Evolutionary conservation across 2,113 vertebrate species (phyloP), one percentile per base, ranked within the genome.

Genomic region (Probosciger aterrimus): DNA sequence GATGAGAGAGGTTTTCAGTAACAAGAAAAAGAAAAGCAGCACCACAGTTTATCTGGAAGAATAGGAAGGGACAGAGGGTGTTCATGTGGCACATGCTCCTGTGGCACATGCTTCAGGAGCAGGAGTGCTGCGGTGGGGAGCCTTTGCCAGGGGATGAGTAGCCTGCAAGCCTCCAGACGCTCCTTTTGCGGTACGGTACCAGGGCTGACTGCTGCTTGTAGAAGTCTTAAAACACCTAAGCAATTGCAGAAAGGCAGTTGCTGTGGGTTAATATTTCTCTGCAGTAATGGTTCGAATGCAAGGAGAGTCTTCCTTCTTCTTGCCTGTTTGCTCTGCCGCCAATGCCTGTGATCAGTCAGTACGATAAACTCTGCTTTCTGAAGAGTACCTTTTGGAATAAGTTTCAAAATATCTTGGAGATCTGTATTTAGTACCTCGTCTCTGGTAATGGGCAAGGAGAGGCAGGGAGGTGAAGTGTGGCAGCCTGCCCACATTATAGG

Each of bases 31-130:
- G 20, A 27, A 47, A 74, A 79, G 39, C 13, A 22, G 35, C 8
- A 13, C 25, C 0, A 0, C 27, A 22, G 3, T 9, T 75, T 43
- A 9, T 25, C 30, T 24, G 5, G 60, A 43, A 79, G 67, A 39
- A 22, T 64, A 39, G 37, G 46, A 39, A 0, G 1, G 31, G 70
- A 9, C 15, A 4, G 67, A 50, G 39, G 11, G 8, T 47, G 41
- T 64, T 19, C 0, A 1, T 24, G 46, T 24, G n/a, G n/a, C n/a
- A n/a, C n/a, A n/a, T n/a, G n/a, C n/a, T n/a, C 41, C 44, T 25
- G 15, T 11, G 25, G 74, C 77, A 30, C 25, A 18, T 19, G 30
- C 23, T 2, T 7, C 1, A 0, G 83, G 59, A 31, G 60, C 7
- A 12, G 24, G 39, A 25, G 57, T 7, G 3, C 22, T 14, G 31